Percentiles rank a stretch among this genome's conserved stretches.
phyloP scores from a whole-genome alignment of 2,113 vertebrate species.

The Monarcha castaneiventris region DNA sequence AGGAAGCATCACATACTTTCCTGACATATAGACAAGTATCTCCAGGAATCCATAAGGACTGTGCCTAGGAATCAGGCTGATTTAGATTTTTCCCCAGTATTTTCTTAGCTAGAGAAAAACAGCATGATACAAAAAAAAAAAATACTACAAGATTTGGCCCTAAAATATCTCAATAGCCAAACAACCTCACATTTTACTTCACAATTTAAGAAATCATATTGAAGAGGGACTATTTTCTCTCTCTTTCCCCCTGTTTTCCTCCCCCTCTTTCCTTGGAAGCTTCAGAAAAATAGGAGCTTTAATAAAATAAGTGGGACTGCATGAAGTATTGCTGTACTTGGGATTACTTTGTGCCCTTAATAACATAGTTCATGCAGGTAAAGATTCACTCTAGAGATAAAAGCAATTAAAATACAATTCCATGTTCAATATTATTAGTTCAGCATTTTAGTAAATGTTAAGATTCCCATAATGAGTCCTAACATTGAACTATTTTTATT shows the following conservation, averaged over 20 bases:
- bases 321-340: not conserved
- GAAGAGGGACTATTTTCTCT: not conserved
- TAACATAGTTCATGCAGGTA: not conserved
- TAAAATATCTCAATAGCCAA: not conserved
- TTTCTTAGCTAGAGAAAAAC: not conserved
- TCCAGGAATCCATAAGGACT: not conserved
- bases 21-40: not conserved
- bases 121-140: not conserved
- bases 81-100: not conserved
- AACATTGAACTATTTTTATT: conserved; percentile 21
- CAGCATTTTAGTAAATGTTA: not conserved
- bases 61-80: not conserved
- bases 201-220: not conserved
- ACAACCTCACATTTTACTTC: not conserved
- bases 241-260: rapidly evolving
- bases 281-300: not conserved
- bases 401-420: conserved; percentile 1
- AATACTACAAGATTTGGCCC: not conserved
- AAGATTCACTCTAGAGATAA: not conserved
- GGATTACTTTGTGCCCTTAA: not conserved
- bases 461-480: not conserved
- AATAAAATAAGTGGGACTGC: not conserved
- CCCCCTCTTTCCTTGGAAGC: not conserved
- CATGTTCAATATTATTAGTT: not conserved
- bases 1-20: not conserved